These are phyloP conservation scores for Halcyon senegalensis DNA, from an alignment of 2,113 vertebrate species.

Conservation along the genomic window DNA sequence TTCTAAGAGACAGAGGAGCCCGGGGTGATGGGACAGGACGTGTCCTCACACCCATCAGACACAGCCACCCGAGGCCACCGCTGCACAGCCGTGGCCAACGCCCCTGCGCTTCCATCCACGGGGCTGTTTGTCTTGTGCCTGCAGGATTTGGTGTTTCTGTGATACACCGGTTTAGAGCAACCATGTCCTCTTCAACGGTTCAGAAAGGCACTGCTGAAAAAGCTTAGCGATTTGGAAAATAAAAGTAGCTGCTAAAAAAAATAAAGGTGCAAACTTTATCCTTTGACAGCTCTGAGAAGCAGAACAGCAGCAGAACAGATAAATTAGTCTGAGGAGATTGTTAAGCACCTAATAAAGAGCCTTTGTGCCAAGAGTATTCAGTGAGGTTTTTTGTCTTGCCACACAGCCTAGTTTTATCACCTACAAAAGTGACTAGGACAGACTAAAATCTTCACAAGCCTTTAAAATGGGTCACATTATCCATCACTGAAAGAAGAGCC, in stretches of 20 bases:
- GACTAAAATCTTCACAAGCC: conserved; percentile 47
- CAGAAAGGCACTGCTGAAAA: background rate
- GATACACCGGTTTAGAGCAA: background rate
- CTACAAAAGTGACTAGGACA: conserved; percentile 40
- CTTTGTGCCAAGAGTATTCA: background rate
- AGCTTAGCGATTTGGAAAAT: background rate
- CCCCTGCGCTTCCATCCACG: background rate
- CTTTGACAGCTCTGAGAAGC: background rate
- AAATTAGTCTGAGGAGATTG: background rate
- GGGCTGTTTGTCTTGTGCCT: background rate
- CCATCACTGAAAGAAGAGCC: conserved; percentile 56
- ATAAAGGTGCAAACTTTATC: background rate
- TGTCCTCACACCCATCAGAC: background rate
- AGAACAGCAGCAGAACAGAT: background rate
- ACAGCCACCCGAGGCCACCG: background rate
- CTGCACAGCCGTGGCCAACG: rapidly evolving
- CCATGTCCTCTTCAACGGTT: background rate
- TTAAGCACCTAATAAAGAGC: background rate
- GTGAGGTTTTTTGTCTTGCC: background rate
- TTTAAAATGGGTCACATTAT: conserved; percentile 74
- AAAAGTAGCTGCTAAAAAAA: background rate
- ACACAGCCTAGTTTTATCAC: conserved; percentile 67
- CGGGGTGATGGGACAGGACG: too few relatives aligned
- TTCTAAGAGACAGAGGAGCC: too few relatives aligned
- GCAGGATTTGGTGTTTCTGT: background rate